Evolutionary conservation across 2,113 vertebrate genomes (phyloP).

Genomic region (Anoura caudifer): DNA sequence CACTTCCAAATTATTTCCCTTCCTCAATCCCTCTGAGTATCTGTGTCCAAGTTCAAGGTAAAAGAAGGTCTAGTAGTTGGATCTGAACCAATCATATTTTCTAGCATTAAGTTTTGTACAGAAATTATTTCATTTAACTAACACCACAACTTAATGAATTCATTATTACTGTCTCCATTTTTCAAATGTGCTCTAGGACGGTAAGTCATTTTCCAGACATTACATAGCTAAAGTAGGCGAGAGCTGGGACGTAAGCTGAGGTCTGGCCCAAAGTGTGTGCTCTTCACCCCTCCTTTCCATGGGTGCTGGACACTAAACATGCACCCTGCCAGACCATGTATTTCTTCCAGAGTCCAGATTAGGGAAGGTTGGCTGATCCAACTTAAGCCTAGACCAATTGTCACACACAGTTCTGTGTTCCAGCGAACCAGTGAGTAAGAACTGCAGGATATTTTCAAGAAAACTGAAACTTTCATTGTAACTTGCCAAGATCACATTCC

Average conservation of each 20-base stretch:
- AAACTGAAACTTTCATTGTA: not conserved
- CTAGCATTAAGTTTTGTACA: not conserved
- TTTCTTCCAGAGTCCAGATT: not conserved
- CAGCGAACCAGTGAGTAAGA: not conserved
- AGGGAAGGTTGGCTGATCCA: not conserved
- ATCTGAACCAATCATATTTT: not conserved
- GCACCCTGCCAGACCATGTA: not conserved
- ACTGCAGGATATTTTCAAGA: not conserved
- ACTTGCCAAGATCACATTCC: not conserved
- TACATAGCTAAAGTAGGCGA: not conserved
- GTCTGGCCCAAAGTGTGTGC: not conserved
- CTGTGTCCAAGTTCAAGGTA: not conserved
- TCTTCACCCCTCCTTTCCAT: not conserved
- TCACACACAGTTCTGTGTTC: not conserved
- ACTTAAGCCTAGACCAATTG: not conserved
- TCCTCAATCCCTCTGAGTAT: not conserved
- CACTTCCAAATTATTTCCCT: not conserved
- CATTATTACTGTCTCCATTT: not conserved
- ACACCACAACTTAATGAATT: not conserved
- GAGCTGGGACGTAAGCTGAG: not conserved
- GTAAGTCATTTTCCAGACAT: not conserved
- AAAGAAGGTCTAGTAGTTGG: not conserved
- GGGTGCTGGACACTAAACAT: not conserved
- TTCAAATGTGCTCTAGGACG: not conserved
- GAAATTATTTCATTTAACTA: not conserved